These are phyloP conservation scores for Danio tinwini DNA, from an alignment of 2,797 vertebrate species.

Conservation along the genomic window DNA sequence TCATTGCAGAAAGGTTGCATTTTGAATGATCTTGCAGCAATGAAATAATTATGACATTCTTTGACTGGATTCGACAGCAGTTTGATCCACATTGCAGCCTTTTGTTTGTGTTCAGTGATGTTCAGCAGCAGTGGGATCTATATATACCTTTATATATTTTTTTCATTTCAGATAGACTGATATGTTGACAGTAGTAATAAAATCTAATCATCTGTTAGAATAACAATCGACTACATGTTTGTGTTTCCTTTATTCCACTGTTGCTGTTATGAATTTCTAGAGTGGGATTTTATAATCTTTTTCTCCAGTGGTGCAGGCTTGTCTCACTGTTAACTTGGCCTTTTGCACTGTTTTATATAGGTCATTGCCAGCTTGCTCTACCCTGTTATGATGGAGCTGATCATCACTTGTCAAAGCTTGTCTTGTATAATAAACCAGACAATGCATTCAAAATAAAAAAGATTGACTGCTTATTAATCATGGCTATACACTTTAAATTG, in stretches of 20 bases:
- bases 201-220: background rate
- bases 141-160: background rate
- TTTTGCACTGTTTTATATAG: constrained; percentile 50
- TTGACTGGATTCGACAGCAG: constrained; percentile 20
- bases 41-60: constrained; percentile 4
- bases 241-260: constrained; percentile 6
- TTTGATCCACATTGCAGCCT: constrained; percentile 21
- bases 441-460: constrained; percentile 24
- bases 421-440: constrained; percentile 51
- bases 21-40: constrained; percentile 1
- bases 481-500: too few relatives aligned
- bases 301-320: constrained; percentile 20
- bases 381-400: constrained; percentile 28
- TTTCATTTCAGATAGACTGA: background rate
- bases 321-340: constrained; percentile 21
- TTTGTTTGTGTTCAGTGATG: constrained; percentile 30
- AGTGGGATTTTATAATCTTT: too few relatives aligned
- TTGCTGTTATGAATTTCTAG: background rate
- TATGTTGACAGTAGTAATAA: background rate
- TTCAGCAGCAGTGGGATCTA: constrained; percentile 2
- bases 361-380: constrained; percentile 31
- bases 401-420: constrained; percentile 50
- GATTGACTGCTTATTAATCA: background rate
- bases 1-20: constrained; percentile 12
- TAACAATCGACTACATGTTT: background rate